A percentile compares a stretch with the other conserved stretches of the same genome.
Conservation (phyloP, 2,888 invertebrate species). For the Nemurella pictetii region DNA sequence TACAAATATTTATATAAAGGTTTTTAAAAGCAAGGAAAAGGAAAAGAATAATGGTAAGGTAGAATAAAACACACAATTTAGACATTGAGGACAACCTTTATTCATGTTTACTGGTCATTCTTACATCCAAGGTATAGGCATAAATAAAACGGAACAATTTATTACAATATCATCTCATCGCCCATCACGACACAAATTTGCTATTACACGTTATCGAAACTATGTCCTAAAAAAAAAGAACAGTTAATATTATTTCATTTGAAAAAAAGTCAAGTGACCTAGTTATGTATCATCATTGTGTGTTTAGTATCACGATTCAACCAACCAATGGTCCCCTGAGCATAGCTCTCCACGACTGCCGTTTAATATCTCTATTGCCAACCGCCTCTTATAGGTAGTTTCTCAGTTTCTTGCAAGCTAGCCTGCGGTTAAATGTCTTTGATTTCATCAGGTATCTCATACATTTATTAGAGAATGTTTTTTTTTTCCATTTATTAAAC, state of each 20-base stretch:
- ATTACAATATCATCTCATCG: constrained; percentile 7
- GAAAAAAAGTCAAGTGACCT: constrained; percentile 12
- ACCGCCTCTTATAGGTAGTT: too few relatives aligned
- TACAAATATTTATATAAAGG: too few relatives aligned
- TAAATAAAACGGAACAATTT: constrained; percentile 39
- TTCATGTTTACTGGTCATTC: constrained; percentile 60
- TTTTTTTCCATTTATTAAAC: neutral
- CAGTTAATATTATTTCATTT: neutral
- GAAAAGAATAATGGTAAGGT: neutral
- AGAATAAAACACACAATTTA: constrained; percentile 26
- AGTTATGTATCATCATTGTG: constrained; percentile 7
- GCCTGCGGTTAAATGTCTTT: neutral
- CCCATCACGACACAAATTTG: neutral
- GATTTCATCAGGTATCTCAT: neutral
- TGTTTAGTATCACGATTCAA: constrained; percentile 14
- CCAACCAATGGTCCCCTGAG: constrained; percentile 55
- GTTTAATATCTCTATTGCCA: constrained; percentile 32
- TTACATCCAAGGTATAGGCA: constrained; percentile 50
- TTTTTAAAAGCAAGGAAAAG: neutral
- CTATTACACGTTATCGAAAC: constrained; percentile 4
- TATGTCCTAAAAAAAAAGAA: neutral
- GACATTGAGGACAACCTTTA: constrained; percentile 61
- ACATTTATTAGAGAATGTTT: constrained; percentile 3
- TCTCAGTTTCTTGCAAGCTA: too few relatives aligned
- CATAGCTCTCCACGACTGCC: constrained; percentile 39